phyloP scores from a whole-genome alignment of 1,140 invertebrate genomes.

The Bemisia tabaci region DNA sequence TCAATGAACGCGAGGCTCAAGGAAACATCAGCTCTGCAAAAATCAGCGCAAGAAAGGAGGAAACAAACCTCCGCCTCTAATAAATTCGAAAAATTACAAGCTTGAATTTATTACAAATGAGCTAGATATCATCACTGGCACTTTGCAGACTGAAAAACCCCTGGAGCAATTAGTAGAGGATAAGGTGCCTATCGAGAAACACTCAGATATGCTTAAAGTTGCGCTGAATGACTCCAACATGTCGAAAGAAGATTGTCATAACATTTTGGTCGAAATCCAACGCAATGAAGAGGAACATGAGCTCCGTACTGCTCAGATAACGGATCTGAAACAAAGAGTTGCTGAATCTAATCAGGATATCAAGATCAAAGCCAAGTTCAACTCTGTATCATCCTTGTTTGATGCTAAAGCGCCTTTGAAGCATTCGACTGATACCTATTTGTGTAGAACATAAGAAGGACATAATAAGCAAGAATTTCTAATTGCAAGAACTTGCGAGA shows the following conservation, averaged over 20 bases:
- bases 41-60: slow-evolving; percentile 31
- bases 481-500: background rate
- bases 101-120: slow-evolving; percentile 53
- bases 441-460: background rate
- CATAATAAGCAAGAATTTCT: background rate
- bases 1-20: slow-evolving; percentile 65
- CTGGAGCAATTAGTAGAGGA: slow-evolving; percentile 60
- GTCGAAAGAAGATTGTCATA: slow-evolving; percentile 19
- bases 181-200: slow-evolving; percentile 38
- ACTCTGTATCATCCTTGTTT: background rate
- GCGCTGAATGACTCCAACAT: background rate
- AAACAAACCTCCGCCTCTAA: background rate
- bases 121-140: slow-evolving; percentile 55
- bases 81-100: slow-evolving; percentile 25
- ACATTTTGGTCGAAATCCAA: slow-evolving; percentile 32
- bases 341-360: slow-evolving; percentile 53
- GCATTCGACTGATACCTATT: background rate
- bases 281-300: slow-evolving; percentile 51
- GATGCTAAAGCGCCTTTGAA: background rate
- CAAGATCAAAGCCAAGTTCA: background rate
- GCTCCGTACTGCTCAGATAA: slow-evolving; percentile 60
- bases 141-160: slow-evolving; percentile 58
- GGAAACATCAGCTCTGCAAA: slow-evolving; percentile 45
- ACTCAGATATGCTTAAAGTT: slow-evolving; percentile 14
- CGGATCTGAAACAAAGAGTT: slow-evolving; percentile 72